Evolutionary conservation across 2,113 vertebrate genomes (phyloP).

Genomic region (Muntiacus muntjak): DNA sequence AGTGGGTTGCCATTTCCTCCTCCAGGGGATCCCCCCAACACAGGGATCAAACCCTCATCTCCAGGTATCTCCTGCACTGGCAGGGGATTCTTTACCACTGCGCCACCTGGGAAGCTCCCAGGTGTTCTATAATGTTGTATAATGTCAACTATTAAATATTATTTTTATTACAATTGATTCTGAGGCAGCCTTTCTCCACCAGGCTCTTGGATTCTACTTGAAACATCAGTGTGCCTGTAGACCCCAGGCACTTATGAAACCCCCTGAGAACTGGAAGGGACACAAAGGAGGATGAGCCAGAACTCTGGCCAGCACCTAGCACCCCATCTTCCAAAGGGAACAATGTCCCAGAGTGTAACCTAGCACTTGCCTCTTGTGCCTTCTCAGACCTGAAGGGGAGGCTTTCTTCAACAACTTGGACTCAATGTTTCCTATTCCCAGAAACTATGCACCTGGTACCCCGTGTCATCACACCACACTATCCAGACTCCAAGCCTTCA

Average conservation of each 20-base stretch:
- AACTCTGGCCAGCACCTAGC: not conserved
- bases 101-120: not conserved
- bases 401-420: not conserved
- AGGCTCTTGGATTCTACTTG: not conserved
- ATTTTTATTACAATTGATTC: not conserved
- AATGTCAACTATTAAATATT: not conserved
- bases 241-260: not conserved
- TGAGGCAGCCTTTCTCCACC: not conserved
- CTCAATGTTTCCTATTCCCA: not conserved
- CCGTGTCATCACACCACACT: not conserved
- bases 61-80: not conserved
- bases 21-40: not conserved
- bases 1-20: not conserved
- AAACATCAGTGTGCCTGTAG: not conserved
- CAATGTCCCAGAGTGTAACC: rapidly evolving
- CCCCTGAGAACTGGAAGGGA: not conserved
- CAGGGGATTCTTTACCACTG: not conserved
- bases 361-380: rapidly evolving
- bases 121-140: not conserved
- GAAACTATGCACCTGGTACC: not conserved
- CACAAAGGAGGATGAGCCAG: not conserved
- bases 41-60: not conserved
- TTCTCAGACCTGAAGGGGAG: not conserved
- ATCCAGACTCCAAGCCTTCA: not conserved
- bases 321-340: not conserved